These are phyloP conservation scores for Anastatus disparis DNA, from an alignment of 1,140 invertebrate species.

Conservation along the genomic window DNA sequence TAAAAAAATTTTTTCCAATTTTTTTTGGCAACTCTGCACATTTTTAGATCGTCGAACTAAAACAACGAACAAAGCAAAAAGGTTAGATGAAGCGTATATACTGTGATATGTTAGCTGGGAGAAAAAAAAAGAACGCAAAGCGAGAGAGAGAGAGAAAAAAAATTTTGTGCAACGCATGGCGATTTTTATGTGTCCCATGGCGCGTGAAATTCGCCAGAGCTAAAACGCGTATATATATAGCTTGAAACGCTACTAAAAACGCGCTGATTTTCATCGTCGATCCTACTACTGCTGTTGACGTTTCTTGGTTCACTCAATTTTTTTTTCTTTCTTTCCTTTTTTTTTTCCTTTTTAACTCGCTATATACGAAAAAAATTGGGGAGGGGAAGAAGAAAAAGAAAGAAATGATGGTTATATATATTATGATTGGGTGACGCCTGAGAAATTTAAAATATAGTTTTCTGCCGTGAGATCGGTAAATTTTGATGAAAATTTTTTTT, in stretches of 20 bases:
- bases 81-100: neutral
- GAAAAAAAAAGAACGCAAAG: too few species aligned
- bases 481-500: neutral
- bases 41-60: neutral
- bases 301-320: neutral
- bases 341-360: neutral
- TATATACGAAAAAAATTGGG: too few species aligned
- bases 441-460: neutral
- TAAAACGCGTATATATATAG: too few species aligned
- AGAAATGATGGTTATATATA: neutral
- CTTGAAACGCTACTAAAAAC: neutral
- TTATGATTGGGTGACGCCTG: neutral
- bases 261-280: neutral
- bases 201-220: neutral
- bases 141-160: too few species aligned
- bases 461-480: neutral
- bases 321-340: neutral
- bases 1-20: neutral
- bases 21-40: neutral
- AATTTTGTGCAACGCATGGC: slow-evolving; percentile 7
- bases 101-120: too few species aligned
- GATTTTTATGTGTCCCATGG: neutral
- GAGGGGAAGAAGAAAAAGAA: too few species aligned
- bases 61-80: neutral
- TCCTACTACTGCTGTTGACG: neutral